Conservation (phyloP, 2,888 invertebrate genomes). For the Lepetodrilus schrolli region DNA sequence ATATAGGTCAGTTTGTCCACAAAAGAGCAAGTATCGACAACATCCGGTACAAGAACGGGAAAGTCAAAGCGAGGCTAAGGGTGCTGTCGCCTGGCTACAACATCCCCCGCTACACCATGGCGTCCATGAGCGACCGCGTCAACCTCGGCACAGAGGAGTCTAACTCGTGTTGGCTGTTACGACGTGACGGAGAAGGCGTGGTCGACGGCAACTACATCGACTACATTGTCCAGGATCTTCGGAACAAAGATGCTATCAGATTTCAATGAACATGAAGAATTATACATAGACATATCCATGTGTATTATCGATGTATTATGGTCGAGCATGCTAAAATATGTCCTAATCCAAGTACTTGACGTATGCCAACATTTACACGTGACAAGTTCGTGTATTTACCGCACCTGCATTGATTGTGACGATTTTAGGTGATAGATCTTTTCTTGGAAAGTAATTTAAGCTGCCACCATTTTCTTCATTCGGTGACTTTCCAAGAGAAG, state of each 20-base stretch:
- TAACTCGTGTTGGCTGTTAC: constrained; percentile 62
- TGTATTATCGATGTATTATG: too few species aligned
- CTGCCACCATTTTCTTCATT: too few species aligned
- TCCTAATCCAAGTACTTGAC: too few species aligned
- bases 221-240: constrained; percentile 47
- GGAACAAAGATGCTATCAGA: constrained; percentile 32
- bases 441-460: too few species aligned
- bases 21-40: constrained; percentile 37
- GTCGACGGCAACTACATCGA: constrained; percentile 59
- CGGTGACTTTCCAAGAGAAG: too few species aligned
- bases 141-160: constrained; percentile 57
- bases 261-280: constrained; percentile 29
- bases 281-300: too few species aligned
- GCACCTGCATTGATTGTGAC: too few species aligned
- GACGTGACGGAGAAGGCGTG: constrained; percentile 54
- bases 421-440: too few species aligned
- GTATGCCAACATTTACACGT: too few species aligned
- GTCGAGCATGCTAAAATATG: too few species aligned
- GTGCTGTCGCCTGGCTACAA: constrained; percentile 29
- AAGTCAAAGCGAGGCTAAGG: constrained; percentile 35
- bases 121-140: constrained; percentile 54
- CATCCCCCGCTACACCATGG: constrained; percentile 41
- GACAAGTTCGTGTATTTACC: too few species aligned
- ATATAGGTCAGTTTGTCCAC: constrained; percentile 46
- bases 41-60: constrained; percentile 35